These are phyloP conservation scores for Propithecus coquereli DNA, from an alignment of 2,113 vertebrate genomes.

Conservation along the genomic window DNA sequence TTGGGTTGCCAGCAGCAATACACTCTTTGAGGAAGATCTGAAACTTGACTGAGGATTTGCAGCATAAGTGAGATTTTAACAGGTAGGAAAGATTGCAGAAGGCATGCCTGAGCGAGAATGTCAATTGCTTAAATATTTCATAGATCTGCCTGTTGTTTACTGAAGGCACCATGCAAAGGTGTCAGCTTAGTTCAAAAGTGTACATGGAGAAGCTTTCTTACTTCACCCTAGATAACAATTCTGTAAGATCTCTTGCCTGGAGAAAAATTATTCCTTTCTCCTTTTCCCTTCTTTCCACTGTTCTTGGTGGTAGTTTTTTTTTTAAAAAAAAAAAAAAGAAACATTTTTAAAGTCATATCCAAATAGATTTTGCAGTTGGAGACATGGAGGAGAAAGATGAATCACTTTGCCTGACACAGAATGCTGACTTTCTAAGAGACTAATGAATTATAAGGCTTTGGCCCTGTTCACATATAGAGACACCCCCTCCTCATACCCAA, in stretches of 20 bases:
- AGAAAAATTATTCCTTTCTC: neutral
- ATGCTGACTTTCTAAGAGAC: neutral
- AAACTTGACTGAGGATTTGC: neutral
- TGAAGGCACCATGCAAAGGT: neutral
- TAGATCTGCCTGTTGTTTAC: neutral
- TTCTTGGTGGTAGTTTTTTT: neutral
- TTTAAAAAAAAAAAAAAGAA: neutral
- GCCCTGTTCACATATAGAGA: neutral
- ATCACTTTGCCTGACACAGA: neutral
- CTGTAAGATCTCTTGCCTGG: neutral
- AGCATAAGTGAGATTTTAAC: neutral
- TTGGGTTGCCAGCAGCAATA: neutral
- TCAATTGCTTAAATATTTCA: neutral
- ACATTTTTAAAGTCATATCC: neutral
- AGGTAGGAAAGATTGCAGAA: neutral
- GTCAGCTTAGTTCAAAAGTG: neutral
- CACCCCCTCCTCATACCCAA: neutral
- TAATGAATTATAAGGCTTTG: neutral
- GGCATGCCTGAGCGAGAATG: neutral
- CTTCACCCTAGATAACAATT: neutral
- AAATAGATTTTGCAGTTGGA: neutral
- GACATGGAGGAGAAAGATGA: neutral
- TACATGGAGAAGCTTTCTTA: neutral
- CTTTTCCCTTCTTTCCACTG: neutral
- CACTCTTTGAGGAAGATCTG: neutral